phyloP scores from a whole-genome alignment of 2,888 invertebrate genomes.

The Harpagoxenus sublaevis region DNA sequence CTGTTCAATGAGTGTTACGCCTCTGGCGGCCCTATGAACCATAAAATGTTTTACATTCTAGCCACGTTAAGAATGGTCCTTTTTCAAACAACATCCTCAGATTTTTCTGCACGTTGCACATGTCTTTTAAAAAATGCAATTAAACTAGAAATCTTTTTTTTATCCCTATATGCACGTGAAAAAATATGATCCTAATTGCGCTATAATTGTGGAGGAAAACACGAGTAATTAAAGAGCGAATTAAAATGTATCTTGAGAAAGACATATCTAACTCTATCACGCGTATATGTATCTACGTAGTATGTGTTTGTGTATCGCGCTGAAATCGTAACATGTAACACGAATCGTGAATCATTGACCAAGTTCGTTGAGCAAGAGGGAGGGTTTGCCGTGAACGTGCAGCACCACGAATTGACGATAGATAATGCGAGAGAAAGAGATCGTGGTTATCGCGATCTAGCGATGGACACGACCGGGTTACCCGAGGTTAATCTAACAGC shows the following conservation, averaged over 20 bases:
- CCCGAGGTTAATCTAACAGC: slow-evolving; percentile 80
- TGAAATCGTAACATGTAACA: slow-evolving; percentile 77
- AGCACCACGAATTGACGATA: slow-evolving; percentile 77
- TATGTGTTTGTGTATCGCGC: slow-evolving; percentile 58
- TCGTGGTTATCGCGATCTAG: slow-evolving; percentile 79
- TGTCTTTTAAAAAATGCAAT: background rate
- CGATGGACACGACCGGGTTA: slow-evolving; percentile 72
- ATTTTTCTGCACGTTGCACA: background rate
- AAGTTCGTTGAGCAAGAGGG: slow-evolving; percentile 68
- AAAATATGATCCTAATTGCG: background rate
- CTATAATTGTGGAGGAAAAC: slow-evolving; percentile 59
- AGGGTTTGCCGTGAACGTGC: slow-evolving; percentile 65
- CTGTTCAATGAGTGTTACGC: slow-evolving; percentile 55
- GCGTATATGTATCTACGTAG: slow-evolving; percentile 12
- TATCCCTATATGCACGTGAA: too few relatives aligned
- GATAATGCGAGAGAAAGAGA: slow-evolving; percentile 76
- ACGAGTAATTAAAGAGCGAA: slow-evolving; percentile 67
- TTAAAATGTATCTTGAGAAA: slow-evolving; percentile 66
- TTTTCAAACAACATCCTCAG: background rate
- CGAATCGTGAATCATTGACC: slow-evolving; percentile 80
- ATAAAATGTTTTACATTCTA: slow-evolving; percentile 48
- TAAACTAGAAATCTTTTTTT: background rate
- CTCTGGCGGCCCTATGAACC: slow-evolving; percentile 57
- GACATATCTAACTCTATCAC: slow-evolving; percentile 22
- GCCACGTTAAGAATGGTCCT: background rate